These are phyloP conservation scores for Synanthedon tipuliformis DNA, from an alignment of 2,888 invertebrate genomes.

Conservation along the genomic window DNA sequence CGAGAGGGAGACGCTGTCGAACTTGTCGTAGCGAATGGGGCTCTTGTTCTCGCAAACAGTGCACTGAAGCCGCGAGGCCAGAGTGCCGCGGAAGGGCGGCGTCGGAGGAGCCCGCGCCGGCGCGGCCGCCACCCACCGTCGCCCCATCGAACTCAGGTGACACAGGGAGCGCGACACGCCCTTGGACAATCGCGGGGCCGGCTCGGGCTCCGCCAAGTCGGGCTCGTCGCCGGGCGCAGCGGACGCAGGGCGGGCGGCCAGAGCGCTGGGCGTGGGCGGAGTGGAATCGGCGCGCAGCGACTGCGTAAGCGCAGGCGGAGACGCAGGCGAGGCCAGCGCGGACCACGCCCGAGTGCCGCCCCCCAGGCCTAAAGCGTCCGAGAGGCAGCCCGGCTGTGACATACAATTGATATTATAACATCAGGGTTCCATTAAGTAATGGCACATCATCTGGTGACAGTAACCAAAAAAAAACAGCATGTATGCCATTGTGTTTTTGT, in stretches of 20 bases:
- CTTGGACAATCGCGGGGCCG: constrained; percentile 36
- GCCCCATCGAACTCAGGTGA: constrained; percentile 58
- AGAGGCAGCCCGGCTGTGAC: constrained; percentile 76
- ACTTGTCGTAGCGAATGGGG: constrained; percentile 90
- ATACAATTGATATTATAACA: no score
- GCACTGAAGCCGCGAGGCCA: constrained; percentile 56
- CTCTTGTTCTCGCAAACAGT: constrained; percentile 70
- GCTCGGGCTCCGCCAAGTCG: constrained; percentile 40
- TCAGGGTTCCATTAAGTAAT: no score
- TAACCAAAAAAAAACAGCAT: no score
- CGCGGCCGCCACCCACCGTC: constrained; percentile 41
- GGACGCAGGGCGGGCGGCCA: constrained; percentile 28
- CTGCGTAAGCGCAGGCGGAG: constrained; percentile 66
- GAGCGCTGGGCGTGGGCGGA: constrained; percentile 27
- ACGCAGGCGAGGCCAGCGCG: constrained; percentile 55
- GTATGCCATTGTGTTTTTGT: no score
- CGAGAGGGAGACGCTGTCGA: constrained; percentile 88
- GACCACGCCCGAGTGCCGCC: constrained; percentile 56
- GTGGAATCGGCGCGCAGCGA: constrained; percentile 29
- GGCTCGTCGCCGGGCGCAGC: constrained; percentile 52
- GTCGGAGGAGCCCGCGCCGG: constrained; percentile 42
- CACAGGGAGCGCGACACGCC: constrained; percentile 63
- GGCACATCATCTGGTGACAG: no score
- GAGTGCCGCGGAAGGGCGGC: constrained; percentile 55
- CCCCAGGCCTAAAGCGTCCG: constrained; percentile 77